Evolutionary conservation across 2,888 invertebrate genomes (phyloP), one percentile per base, ranked within the genome.

Genomic region (Smittia aterrima): DNA sequence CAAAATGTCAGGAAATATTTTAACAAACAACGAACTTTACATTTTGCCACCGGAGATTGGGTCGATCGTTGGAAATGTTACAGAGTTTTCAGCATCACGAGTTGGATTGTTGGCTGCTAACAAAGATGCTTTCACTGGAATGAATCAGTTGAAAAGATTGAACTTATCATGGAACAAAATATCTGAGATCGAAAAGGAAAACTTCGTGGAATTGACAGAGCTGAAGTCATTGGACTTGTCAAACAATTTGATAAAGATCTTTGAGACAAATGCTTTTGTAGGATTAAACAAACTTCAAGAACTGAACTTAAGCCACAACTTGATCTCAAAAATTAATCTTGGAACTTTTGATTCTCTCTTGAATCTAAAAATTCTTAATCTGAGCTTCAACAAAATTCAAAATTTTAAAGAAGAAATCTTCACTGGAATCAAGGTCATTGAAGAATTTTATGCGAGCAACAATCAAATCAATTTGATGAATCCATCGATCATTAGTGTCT

Each of bases 341-440:
- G 18, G 18, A 20, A 22, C 58, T 22, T 58, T 58, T 22, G 58
- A 58, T 22, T 13, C 58, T 13, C 22, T 58, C 9, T 22, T 58
- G 18, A 58, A 58, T 13, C 58, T 58, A 2, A 58, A 58, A 22
- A 18, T 58, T 18, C 58, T 58, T 22, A 22, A 20, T 58, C 18
- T 58, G 22, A 58, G 58, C 13, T 58, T 20, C 22, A 58, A 58
- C 58, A 18, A 58, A 18, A 2, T 58, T 22, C 4, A 18, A 3
- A 22, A 18, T 2, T 22, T 58, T 6, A 22, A 58, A 22, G n/a
- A 58, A 3, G 58, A 58, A 22, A 7, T 58, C 18, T 58, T 58
- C 58, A 58, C 58, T 58, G 58, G 7, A 2, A 58, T 58, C 18
- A 58, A 58, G 2, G 22, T 58, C n/a, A 58, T 58, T 18, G 58